Evolutionary conservation across 2,797 vertebrate genomes (phyloP).

Genomic region (Antrozous pallidus): DNA sequence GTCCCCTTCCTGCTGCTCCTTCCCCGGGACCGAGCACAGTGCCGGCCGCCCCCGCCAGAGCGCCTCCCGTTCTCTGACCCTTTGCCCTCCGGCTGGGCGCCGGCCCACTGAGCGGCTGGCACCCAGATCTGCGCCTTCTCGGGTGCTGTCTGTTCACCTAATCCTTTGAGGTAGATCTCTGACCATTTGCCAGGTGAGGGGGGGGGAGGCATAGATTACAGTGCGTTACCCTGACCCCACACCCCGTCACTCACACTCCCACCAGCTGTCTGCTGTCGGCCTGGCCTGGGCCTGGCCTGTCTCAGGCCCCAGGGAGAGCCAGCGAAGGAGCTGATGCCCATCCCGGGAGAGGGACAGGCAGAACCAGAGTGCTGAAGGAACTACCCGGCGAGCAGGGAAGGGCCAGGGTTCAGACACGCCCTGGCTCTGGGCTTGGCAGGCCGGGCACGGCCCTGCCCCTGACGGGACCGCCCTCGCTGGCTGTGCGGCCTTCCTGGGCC

Average conservation of each 20-base stretch:
- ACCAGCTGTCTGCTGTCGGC: too few relatives aligned
- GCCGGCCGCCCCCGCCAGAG: background rate
- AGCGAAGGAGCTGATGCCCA: accelerated
- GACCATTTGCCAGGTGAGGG: background rate
- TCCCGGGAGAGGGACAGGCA: background rate
- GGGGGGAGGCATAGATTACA: background rate
- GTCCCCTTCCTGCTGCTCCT: background rate
- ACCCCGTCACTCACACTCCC: too few relatives aligned
- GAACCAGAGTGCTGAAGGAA: background rate
- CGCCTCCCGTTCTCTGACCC: background rate
- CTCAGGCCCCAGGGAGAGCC: background rate
- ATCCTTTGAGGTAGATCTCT: background rate
- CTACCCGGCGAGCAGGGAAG: background rate
- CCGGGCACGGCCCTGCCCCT: accelerated
- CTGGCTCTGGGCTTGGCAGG: accelerated
- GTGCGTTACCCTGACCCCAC: background rate
- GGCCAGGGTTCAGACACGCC: too few relatives aligned
- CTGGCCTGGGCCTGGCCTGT: background rate
- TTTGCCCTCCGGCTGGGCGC: background rate
- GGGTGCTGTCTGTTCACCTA: background rate
- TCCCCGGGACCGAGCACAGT: background rate
- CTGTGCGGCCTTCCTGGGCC: background rate
- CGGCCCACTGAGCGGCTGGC: background rate
- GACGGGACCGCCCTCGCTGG: accelerated
- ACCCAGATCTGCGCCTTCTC: accelerated